Evolutionary conservation across 2,888 invertebrate genomes (phyloP).

Genomic region (Caradrina clavipalpis): DNA sequence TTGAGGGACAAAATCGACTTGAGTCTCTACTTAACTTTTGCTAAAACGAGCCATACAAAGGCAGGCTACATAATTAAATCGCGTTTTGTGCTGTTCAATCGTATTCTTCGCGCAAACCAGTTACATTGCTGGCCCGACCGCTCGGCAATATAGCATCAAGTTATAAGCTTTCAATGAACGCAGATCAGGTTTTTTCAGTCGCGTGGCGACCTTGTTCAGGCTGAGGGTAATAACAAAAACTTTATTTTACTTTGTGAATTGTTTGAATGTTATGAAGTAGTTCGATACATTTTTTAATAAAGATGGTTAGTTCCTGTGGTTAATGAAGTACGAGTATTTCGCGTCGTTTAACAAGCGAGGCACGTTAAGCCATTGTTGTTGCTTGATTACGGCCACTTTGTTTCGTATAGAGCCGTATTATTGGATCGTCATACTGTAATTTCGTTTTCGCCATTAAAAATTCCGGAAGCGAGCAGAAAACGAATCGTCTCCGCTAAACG

Average conservation of each 20-base stretch:
- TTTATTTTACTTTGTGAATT: conserved; percentile 75
- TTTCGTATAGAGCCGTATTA: conserved; percentile 35
- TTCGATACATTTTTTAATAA: conserved; percentile 58
- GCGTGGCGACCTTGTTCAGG: conserved; percentile 71
- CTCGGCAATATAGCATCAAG: conserved; percentile 41
- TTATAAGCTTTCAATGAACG: conserved; percentile 57
- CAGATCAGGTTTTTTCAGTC: conserved; percentile 48
- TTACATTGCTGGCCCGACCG: conserved; percentile 60
- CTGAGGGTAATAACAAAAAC: conserved; percentile 74
- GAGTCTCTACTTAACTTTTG: conserved; percentile 45
- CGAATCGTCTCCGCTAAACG: conserved; percentile 57
- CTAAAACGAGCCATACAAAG: conserved; percentile 56
- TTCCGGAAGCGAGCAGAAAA: conserved; percentile 53
- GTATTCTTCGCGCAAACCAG: conserved; percentile 41
- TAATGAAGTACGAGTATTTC: conserved; percentile 42
- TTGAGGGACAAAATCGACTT: conserved; percentile 44
- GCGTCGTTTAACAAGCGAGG: conserved; percentile 14
- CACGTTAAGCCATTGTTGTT: conserved; percentile 20
- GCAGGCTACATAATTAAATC: conserved; percentile 56
- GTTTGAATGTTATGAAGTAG: conserved; percentile 65
- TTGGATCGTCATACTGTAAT: conserved; percentile 46
- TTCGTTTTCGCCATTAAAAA: conserved; percentile 52
- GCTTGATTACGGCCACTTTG: conserved; percentile 41
- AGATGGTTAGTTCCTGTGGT: conserved; percentile 53
- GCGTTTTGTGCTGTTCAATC: conserved; percentile 38